Conservation (phyloP, 2,888 invertebrate species). For the Eutolmus rufibarbis region DNA sequence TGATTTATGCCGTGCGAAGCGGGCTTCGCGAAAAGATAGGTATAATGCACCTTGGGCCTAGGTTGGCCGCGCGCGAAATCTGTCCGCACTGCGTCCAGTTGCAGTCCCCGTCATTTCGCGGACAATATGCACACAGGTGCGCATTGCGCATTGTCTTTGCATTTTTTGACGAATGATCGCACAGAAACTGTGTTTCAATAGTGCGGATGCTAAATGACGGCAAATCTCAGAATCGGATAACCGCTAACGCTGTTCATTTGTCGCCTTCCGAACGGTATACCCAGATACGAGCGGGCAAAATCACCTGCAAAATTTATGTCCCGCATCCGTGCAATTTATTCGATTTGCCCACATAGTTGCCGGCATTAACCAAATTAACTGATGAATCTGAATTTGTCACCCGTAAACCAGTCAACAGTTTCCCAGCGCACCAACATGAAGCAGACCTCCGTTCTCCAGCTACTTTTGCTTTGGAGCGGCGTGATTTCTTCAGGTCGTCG, state of each 20-base stretch:
- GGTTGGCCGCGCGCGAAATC: not conserved
- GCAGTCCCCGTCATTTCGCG: not conserved
- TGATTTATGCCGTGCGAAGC: conserved; percentile 31
- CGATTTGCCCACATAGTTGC: conserved; percentile 46
- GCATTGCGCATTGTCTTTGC: not conserved
- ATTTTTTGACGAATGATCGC: conserved; percentile 3
- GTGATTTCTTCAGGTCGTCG: not conserved
- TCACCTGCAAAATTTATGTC: not conserved
- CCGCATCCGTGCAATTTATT: conserved; percentile 34
- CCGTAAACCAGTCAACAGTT: conserved; percentile 45
- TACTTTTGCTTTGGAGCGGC: not conserved
- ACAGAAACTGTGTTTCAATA: not conserved
- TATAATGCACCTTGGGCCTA: not conserved
- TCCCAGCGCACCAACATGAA: not conserved
- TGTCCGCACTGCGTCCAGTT: not conserved
- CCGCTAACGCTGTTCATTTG: conserved; percentile 16
- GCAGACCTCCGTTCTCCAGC: not conserved
- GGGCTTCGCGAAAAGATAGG: not conserved
- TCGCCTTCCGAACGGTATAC: not conserved
- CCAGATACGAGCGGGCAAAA: not conserved
- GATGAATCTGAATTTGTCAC: conserved; percentile 51
- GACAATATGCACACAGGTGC: not conserved
- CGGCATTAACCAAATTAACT: conserved; percentile 50
- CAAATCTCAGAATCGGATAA: not conserved
- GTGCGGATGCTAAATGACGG: not conserved